Evolutionary conservation across 2,888 invertebrate genomes (phyloP).

Genomic region (Leucozona laternaria): DNA sequence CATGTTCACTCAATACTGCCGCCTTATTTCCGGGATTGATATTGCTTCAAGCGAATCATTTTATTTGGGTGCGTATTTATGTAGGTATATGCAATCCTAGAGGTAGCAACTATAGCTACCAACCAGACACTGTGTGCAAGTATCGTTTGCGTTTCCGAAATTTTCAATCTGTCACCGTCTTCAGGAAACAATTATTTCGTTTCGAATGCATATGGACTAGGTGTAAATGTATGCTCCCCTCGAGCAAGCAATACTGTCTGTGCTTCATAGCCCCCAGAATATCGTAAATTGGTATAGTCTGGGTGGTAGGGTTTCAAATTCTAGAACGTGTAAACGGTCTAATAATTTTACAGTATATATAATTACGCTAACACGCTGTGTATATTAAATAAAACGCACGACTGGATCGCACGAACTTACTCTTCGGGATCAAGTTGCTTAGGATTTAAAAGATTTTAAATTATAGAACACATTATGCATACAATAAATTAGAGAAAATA

Average conservation of each 20-base stretch:
- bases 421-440: too few relatives aligned
- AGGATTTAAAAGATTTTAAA: too few relatives aligned
- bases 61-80: conserved; percentile 18
- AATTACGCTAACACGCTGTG: too few relatives aligned
- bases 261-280: not conserved
- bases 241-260: not conserved
- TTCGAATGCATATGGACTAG: conserved; percentile 29
- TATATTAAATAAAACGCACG: too few relatives aligned
- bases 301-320: not conserved
- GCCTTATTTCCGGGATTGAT: conserved; percentile 65
- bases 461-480: too few relatives aligned
- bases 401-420: too few relatives aligned
- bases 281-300: not conserved
- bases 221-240: conserved; percentile 9
- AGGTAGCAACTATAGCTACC: conserved; percentile 9
- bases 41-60: conserved; percentile 27
- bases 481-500: too few relatives aligned
- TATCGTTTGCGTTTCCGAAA: conserved; percentile 65
- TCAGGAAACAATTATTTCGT: conserved; percentile 37
- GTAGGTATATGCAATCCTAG: not conserved
- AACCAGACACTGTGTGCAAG: conserved; percentile 10
- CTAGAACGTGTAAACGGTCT: not conserved
- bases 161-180: conserved; percentile 46
- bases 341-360: too few relatives aligned
- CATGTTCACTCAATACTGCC: conserved; percentile 59